phyloP scores from a whole-genome alignment of 2,113 vertebrate species.

The Damaliscus lunatus region DNA sequence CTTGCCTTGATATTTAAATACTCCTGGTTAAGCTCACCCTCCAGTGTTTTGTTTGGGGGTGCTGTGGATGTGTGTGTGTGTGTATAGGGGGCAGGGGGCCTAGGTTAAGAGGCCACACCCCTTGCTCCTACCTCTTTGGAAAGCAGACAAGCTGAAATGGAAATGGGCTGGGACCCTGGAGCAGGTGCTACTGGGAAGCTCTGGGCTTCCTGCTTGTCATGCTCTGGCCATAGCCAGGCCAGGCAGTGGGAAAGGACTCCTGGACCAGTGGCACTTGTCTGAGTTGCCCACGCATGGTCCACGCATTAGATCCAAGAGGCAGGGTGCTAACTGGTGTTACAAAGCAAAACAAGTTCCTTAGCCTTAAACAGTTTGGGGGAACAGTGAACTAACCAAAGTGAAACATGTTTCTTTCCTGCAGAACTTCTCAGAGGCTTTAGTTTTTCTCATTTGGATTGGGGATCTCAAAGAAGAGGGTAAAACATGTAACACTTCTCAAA shows the following conservation, averaged over 20 bases:
- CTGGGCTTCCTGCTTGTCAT: neutral
- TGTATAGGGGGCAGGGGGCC: neutral
- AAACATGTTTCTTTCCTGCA: neutral
- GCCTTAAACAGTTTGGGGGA: neutral
- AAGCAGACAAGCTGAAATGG: neutral
- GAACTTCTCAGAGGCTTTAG: neutral
- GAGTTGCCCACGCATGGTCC: fast-evolving
- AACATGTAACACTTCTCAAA: neutral
- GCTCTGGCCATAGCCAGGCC: fast-evolving
- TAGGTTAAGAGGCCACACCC: too few relatives aligned
- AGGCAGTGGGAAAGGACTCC: neutral
- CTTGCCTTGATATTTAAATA: slow-evolving; percentile 43
- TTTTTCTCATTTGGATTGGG: neutral
- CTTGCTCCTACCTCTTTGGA: neutral
- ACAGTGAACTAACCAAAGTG: neutral
- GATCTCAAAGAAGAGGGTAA: neutral
- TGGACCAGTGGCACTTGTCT: neutral
- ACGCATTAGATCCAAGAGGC: fast-evolving
- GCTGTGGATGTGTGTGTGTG: neutral
- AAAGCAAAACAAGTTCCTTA: neutral
- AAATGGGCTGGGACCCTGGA: neutral
- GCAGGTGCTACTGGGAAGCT: neutral
- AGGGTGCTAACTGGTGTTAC: neutral
- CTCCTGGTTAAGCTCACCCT: neutral
- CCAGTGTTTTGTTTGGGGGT: neutral